Conservation (phyloP, 2,888 invertebrate species). For the Tipula vernalis region DNA sequence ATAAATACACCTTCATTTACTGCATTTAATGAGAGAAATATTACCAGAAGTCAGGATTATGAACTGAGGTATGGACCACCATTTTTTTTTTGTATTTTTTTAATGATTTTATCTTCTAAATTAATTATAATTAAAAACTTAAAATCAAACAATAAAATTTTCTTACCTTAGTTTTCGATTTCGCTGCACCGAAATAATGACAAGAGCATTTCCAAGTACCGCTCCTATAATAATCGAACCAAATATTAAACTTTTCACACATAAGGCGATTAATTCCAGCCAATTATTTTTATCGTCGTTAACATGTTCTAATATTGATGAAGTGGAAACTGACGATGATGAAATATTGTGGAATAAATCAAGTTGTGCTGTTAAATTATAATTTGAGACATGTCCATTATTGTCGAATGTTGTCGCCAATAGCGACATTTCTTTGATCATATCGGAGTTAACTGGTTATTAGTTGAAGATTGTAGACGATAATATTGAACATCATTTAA, state of each 20-base stretch:
- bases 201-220: slow-evolving; percentile 82
- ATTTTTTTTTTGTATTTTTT: no score
- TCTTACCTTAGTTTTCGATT: slow-evolving; percentile 35
- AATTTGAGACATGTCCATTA: slow-evolving; percentile 5
- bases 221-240: slow-evolving; percentile 79
- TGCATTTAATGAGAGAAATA: no score
- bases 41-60: no score
- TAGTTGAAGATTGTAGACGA: background rate
- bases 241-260: slow-evolving; percentile 68
- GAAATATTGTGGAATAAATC: background rate
- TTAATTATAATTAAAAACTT: background rate
- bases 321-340: background rate
- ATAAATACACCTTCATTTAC: no score
- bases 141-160: background rate
- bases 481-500: background rate
- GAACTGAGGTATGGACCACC: no score
- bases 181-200: slow-evolving; percentile 40
- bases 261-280: slow-evolving; percentile 44
- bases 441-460: background rate
- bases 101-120: background rate
- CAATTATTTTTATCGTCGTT: slow-evolving; percentile 28
- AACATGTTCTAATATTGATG: slow-evolving; percentile 15
- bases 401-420: slow-evolving; percentile 6
- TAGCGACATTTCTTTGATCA: slow-evolving; percentile 12
- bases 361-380: background rate